Base-by-base conservation (phyloP, 2,113 vertebrate genomes). In the Trematocara zebra region DNA sequence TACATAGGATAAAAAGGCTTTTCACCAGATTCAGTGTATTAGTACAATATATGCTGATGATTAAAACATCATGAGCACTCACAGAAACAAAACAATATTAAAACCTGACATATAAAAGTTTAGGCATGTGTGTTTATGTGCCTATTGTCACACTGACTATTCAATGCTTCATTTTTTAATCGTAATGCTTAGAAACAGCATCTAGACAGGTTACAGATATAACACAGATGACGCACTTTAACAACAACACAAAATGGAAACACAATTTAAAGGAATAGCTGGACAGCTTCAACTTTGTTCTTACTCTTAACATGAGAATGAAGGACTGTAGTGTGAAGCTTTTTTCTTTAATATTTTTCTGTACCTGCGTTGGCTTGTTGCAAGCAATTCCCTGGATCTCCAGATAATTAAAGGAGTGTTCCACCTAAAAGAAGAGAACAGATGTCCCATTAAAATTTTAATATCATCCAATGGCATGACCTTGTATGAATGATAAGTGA, bases 391-490 rank as follows among this genome's bases (percentile, higher is more conserved):
- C 97, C 82, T 98, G 98, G 92, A 99, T 98, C 96, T 99, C 98
- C 96, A 99, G 92, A 91, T 99, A 99, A 96, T 97, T 99, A 95
- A 99, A 98, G 85, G 97, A 97, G 89, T 98, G 95, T 90, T 99
- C 98, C 76, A 99, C 96, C 98, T 99, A 90, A 80, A 95, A 90
- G 78, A 94, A 87, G 69, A 79, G 3, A 31, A 88, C 18, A 87
- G 4, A 57, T 49, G 52, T 53, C 20, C 42, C 2, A 67, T 85
- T 85, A 57, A 37, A 82, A 51, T 26, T n/a, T 56, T 6, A 64
- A 10, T 8, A 17, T 61, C 40, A 31, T 12, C 28, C n/a, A 53
- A 51, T 31, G 8, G 5, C 28, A 78, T 40, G 18, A 17, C 26
- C 8, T 84, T 10, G 3, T 37, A 67, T 44, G 44, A 67, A 35